phyloP scores from a whole-genome alignment of 2,888 invertebrate genomes.

The Ectobius pallidus region DNA sequence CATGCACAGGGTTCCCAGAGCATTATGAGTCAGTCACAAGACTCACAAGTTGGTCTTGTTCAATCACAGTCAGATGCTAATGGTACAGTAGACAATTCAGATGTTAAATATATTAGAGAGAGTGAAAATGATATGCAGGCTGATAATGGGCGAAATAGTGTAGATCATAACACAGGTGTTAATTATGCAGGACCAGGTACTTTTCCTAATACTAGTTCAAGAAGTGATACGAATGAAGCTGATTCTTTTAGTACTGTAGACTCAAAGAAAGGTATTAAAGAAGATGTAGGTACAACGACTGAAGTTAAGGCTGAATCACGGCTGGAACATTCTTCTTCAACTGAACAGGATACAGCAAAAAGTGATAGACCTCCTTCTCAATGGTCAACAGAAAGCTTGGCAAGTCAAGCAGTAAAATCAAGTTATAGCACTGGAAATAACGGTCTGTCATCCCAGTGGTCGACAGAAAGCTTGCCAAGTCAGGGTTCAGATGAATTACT shows the following conservation, averaged over 20 bases:
- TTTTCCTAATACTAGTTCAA: no score
- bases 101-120: no score
- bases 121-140: background rate
- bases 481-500: slow-evolving; percentile 69
- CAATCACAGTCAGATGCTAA: no score
- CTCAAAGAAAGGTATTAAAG: background rate
- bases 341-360: background rate
- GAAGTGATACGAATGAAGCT: background rate
- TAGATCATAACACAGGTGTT: background rate
- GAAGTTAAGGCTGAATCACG: background rate
- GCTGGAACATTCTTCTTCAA: background rate
- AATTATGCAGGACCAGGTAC: no score
- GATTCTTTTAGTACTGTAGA: no score
- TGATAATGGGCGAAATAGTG: background rate
- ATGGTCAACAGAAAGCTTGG: background rate
- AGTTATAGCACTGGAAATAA: slow-evolving; percentile 49
- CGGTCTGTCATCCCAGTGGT: slow-evolving; percentile 62
- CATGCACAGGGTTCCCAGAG: no score
- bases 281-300: background rate
- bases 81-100: no score
- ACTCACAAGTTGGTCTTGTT: no score
- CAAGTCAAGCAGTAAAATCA: slow-evolving; percentile 42
- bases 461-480: slow-evolving; percentile 69
- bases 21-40: no score
- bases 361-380: slow-evolving; percentile 4